A percentile compares a stretch with the other conserved stretches of the same genome.
These are phyloP conservation scores for Rhagophthalmus giganteus DNA, from an alignment of 2,888 invertebrate species.

Conservation along the genomic window DNA sequence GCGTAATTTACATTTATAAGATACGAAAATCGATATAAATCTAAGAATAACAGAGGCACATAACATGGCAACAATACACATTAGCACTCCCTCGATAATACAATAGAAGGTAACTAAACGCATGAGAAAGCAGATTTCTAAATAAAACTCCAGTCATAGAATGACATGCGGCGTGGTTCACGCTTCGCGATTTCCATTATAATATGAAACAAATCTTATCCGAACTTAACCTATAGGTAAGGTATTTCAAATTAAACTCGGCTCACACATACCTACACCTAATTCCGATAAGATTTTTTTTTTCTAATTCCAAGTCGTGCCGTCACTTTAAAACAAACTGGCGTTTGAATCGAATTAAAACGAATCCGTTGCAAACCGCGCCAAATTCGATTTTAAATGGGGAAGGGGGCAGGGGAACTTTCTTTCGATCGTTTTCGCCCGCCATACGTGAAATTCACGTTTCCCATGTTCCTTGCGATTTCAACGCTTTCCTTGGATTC, in stretches of 20 bases:
- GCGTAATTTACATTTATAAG: slow-evolving; percentile 14
- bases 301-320: too few relatives aligned
- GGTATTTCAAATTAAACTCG: slow-evolving; percentile 26
- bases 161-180: slow-evolving; percentile 50
- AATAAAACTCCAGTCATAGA: slow-evolving; percentile 47
- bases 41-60: slow-evolving; percentile 37
- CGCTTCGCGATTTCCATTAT: slow-evolving; percentile 49
- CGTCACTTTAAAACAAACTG: too few relatives aligned
- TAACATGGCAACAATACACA: slow-evolving; percentile 41
- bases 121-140: slow-evolving; percentile 45
- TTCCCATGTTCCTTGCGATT: too few relatives aligned
- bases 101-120: slow-evolving; percentile 40
- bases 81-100: slow-evolving; percentile 42
- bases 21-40: slow-evolving; percentile 30
- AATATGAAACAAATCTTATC: slow-evolving; percentile 41
- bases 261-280: slow-evolving; percentile 18
- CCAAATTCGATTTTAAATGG: too few relatives aligned
- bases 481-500: too few relatives aligned
- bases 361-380: too few relatives aligned
- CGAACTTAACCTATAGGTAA: slow-evolving; percentile 31
- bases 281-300: slow-evolving; percentile 7
- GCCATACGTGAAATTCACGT: too few relatives aligned
- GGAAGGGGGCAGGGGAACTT: too few relatives aligned
- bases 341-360: too few relatives aligned
- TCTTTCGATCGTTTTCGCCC: too few relatives aligned